Evolutionary conservation across 2,888 invertebrate genomes (phyloP), one percentile per base, ranked within the genome.

Genomic region (Hemithea aestivaria): DNA sequence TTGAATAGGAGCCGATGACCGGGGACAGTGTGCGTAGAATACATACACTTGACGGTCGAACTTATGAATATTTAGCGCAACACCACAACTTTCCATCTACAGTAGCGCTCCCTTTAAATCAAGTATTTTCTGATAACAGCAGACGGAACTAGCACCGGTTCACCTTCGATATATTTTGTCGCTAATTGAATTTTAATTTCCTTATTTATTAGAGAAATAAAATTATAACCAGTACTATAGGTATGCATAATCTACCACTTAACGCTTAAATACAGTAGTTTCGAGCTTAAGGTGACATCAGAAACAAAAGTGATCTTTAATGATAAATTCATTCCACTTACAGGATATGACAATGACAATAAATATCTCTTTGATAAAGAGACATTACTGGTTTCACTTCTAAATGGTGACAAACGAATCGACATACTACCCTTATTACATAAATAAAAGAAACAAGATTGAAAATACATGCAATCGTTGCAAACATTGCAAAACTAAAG

Each of bases 61-160:
- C 72, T 80, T 70, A 82, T 82, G 75, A 79, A 77, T 82, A 83
- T 82, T 73, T 64, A 78, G 52, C 50, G 53, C 58, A 58, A 58
- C 56, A 58, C 55, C 64, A 68, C 66, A 58, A 76, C 79, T 82
- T 82, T 82, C 83, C 80, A 75, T 76, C 66, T 67, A 66, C 57
- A 65, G 63, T 51, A 62, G 60, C 58, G 56, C 63, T 66, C 63
- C 68, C 66, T 71, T 63, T 56, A 57, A 66, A 52, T 40, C 31
- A 40, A 55, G 53, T 53, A 50, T 47, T 62, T 61, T 58, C 45
- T 45, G 40, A 53, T 77, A 79, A 73, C 76, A 72, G 72, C 62
- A 62, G 58, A 66, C 62, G 66, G 65, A 69, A 68, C 57, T 59
- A 48, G 49, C 48, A 50, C 33, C 16, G 16, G 5, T 16, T 62